phyloP scores from a whole-genome alignment of 2,888 invertebrate species.

The Gymnosoma rotundatum region DNA sequence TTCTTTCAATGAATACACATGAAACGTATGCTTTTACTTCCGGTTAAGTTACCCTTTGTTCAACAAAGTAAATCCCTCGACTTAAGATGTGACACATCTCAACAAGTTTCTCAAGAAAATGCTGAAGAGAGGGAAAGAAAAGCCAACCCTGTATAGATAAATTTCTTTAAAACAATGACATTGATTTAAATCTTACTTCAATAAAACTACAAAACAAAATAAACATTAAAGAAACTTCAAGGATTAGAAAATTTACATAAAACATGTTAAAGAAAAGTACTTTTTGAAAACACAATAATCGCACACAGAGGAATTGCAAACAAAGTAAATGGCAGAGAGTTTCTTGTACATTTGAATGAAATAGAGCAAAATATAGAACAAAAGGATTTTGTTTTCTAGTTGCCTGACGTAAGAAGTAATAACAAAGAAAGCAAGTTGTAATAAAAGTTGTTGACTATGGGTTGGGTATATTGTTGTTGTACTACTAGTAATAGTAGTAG shows the following conservation, averaged over 20 bases:
- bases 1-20: slow-evolving; percentile 17
- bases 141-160: slow-evolving; percentile 20
- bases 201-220: slow-evolving; percentile 49
- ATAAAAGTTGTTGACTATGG: slow-evolving; percentile 55
- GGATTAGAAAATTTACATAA: slow-evolving; percentile 60
- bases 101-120: slow-evolving; percentile 51
- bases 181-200: slow-evolving; percentile 59
- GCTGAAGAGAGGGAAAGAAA: background rate
- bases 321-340: slow-evolving; percentile 1
- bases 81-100: slow-evolving; percentile 58
- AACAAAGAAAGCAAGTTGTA: slow-evolving; percentile 46
- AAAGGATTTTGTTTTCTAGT: slow-evolving; percentile 49
- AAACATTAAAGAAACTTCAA: slow-evolving; percentile 42
- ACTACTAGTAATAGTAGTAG: no score
- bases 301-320: slow-evolving; percentile 13
- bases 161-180: slow-evolving; percentile 59
- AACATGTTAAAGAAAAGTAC: slow-evolving; percentile 8
- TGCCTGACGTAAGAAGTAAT: slow-evolving; percentile 45
- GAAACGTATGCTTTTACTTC: slow-evolving; percentile 50
- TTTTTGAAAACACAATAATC: slow-evolving; percentile 13
- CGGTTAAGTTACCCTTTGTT: slow-evolving; percentile 41
- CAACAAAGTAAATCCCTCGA: slow-evolving; percentile 39
- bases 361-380: slow-evolving; percentile 47
- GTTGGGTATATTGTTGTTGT: slow-evolving; percentile 1
- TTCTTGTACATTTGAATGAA: slow-evolving; percentile 30